A percentile compares a stretch with the other conserved stretches of the same genome.
These are phyloP conservation scores for Lochmaea crataegi DNA, from an alignment of 2,888 invertebrate species.

Conservation along the genomic window DNA sequence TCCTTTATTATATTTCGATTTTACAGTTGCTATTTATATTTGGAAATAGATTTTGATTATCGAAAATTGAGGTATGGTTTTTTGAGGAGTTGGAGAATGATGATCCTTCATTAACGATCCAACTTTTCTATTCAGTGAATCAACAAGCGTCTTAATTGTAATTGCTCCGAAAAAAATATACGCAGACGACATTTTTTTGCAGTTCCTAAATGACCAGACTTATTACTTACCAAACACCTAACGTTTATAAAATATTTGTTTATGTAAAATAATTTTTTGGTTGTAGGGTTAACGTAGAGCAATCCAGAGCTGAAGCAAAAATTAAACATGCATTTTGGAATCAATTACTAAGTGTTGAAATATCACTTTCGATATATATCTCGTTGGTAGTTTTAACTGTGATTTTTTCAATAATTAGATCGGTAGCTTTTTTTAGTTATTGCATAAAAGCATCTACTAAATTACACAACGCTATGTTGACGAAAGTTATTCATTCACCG, in stretches of 20 bases:
- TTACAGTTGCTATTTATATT: no score
- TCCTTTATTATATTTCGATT: no score
- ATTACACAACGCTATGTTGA: constrained; percentile 67
- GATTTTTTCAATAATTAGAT: constrained; percentile 61
- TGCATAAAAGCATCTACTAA: constrained; percentile 67
- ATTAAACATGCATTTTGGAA: background rate
- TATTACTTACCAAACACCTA: background rate
- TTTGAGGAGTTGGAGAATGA: no score
- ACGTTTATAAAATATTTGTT: background rate
- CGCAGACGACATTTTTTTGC: no score
- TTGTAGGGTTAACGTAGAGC: constrained; percentile 8
- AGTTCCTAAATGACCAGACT: background rate
- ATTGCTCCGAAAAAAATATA: no score
- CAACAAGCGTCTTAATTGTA: no score
- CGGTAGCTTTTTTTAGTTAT: constrained; percentile 66
- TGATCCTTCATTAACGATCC: no score
- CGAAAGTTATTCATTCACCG: constrained; percentile 70
- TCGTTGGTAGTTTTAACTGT: constrained; percentile 57
- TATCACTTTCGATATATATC: constrained; percentile 51
- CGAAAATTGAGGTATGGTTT: no score
- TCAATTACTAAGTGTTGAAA: background rate
- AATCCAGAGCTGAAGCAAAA: background rate
- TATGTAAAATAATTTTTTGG: background rate
- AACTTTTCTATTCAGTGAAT: no score
- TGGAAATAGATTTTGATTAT: no score